A percentile compares a stretch with the other conserved stretches of the same genome.
phyloP scores from a whole-genome alignment of 2,797 vertebrate genomes.

The Lepilemur ruficaudatus region DNA sequence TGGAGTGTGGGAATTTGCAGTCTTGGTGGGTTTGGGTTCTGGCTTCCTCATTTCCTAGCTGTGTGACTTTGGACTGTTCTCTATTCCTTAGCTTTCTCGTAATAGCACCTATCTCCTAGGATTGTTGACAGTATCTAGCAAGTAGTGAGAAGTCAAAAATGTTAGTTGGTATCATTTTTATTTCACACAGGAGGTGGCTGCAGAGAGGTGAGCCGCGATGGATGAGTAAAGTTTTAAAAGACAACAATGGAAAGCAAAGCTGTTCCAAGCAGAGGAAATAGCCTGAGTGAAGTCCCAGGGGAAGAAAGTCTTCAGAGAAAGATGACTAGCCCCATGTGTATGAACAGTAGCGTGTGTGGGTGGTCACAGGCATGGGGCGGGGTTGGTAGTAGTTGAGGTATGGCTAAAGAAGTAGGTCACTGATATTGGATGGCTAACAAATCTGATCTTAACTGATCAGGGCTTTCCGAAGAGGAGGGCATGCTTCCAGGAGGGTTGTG shows the following conservation, averaged over 20 bases:
- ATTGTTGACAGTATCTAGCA: neutral
- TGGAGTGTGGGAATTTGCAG: neutral
- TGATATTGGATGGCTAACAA: neutral
- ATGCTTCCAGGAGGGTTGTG: neutral
- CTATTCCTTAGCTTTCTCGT: neutral
- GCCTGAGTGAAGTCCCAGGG: neutral
- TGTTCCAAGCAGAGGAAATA: neutral
- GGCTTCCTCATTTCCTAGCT: neutral
- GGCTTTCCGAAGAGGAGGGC: neutral
- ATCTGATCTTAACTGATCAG: neutral
- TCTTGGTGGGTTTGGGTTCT: neutral
- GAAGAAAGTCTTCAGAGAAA: constrained; percentile 51
- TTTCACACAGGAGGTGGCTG: neutral
- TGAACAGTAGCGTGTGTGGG: neutral
- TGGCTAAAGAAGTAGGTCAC: constrained; percentile 31
- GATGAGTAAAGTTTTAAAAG: neutral
- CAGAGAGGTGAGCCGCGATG: neutral
- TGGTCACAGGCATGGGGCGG: neutral
- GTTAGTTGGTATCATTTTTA: neutral
- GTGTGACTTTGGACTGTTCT: neutral
- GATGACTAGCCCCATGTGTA: neutral
- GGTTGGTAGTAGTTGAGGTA: neutral
- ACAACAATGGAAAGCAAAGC: neutral
- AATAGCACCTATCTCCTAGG: neutral
- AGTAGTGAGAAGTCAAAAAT: neutral